Percentiles rank a stretch among this genome's conserved stretches.
Evolutionary conservation across 1,140 invertebrate species (phyloP).

Genomic region (Delia radicum): DNA sequence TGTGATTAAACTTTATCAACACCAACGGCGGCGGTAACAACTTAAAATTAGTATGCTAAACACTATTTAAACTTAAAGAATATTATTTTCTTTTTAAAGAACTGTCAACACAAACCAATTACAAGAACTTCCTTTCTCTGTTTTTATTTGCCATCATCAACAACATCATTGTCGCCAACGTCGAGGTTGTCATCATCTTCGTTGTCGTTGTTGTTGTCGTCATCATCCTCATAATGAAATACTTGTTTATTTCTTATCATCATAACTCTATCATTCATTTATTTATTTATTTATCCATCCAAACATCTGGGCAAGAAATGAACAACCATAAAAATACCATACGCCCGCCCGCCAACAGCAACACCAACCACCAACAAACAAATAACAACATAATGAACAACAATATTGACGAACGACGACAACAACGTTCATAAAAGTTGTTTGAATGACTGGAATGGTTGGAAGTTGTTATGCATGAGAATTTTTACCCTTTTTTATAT

Average conservation of each 20-base stretch:
- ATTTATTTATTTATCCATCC: constrained; percentile 6
- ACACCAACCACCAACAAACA: background rate
- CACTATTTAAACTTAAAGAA: background rate
- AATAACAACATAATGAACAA: too few relatives aligned
- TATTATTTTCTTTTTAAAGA: background rate
- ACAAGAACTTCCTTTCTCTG: constrained; percentile 10
- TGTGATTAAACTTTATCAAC: background rate
- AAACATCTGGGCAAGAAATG: background rate
- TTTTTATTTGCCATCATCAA: background rate
- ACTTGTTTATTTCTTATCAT: constrained; percentile 16
- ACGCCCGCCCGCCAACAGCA: background rate
- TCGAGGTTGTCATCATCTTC: background rate
- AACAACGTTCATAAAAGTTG: background rate
- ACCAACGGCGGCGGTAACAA: background rate
- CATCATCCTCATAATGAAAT: constrained; percentile 6
- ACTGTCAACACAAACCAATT: constrained; percentile 24
- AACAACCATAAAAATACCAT: background rate
- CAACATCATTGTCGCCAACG: background rate
- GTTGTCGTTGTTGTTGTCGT: background rate
- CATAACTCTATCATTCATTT: constrained; percentile 14
- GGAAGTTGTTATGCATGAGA: background rate
- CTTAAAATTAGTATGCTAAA: background rate
- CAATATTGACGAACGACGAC: background rate
- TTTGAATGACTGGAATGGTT: background rate
- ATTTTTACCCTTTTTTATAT: background rate